Base-by-base conservation (phyloP, 2,888 invertebrate genomes). In the Callinectes sapidus region DNA sequence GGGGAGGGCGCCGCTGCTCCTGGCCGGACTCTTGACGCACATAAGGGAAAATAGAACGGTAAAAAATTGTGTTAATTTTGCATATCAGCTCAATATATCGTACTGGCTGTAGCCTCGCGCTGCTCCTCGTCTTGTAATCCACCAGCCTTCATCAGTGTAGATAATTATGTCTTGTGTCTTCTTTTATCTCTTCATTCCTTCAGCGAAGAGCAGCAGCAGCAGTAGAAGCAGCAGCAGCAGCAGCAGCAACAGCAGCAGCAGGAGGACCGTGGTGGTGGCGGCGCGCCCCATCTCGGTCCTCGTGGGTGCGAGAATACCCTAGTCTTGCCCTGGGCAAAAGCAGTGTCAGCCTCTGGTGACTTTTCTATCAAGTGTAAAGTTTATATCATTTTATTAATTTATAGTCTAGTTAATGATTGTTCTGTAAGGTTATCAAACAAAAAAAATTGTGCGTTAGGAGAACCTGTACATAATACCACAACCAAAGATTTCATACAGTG, bases 401-500 rank as follows among this genome's bases (percentile, higher is more conserved):
- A 35, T 81, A 81, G 81, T 81, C 81, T 35, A 81, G 32, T 81
- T 81, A 16, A 61, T 61, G 8, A 35, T 81, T n/a, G 81, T 32
- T 81, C 16, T 32, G 35, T 81, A 35, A 81, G 81, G 81, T 81
- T 81, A 81, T 81, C 81, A n/a, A 28, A 71, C n/a, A 71, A n/a
- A 71, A 71, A 71, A 10, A 71, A 28, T 71, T 28, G 71, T 35
- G 81, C 81, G 81, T 81, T 81, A 81, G 81, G 81, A 81, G 32
- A n/a, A 81, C 81, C 6, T 81, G 81, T 81, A 81, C 81, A 81
- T 81, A 81, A 35, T 81, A 81, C 81, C 35, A 16, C n/a, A 16
- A 81, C 81, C 81, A 81, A 81, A 81, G 81, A 81, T 81, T 81
- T 81, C 81, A 81, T 81, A 81, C 35, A 81, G 35, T 81, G 81